phyloP scores from a whole-genome alignment of 1,140 invertebrate genomes.

The Drosophila quadrilineata region DNA sequence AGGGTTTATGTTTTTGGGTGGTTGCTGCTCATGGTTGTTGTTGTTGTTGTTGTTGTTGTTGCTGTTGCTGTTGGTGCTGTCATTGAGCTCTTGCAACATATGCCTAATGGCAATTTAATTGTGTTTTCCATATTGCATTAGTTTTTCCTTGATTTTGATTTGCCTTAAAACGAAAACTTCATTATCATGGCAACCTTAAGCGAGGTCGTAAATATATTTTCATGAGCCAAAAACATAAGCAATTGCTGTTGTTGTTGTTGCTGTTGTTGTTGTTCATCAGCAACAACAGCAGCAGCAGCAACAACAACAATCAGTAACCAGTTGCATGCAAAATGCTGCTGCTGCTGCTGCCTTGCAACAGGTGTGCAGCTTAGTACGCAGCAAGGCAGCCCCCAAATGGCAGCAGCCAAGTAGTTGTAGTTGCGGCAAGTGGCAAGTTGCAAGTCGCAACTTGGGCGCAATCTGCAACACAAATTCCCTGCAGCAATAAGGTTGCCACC shows the following conservation, averaged over 20 bases:
- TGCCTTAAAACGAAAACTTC: not conserved
- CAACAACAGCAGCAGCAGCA: constrained; percentile 9
- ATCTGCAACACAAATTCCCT: constrained; percentile 69
- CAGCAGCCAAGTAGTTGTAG: not conserved
- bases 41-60: not conserved
- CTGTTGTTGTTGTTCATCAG: not conserved
- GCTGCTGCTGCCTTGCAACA: too few relatives aligned
- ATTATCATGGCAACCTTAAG: constrained; percentile 28
- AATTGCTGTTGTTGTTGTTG: not conserved
- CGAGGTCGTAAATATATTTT: constrained; percentile 41
- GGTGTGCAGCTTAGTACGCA: constrained; percentile 52
- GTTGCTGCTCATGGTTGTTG: constrained; percentile 4
- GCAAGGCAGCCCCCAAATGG: constrained; percentile 15
- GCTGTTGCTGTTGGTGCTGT: not conserved
- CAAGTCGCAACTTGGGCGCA: constrained; percentile 48
- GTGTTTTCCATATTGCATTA: constrained; percentile 44
- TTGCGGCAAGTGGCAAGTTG: not conserved
- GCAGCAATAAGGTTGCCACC: constrained; percentile 48
- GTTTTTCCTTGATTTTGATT: constrained; percentile 36
- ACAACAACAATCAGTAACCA: constrained; percentile 45
- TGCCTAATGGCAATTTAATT: constrained; percentile 64
- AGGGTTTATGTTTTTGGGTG: constrained; percentile 18
- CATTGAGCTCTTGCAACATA: constrained; percentile 34
- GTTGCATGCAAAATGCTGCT: constrained; percentile 77
- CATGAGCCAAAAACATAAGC: constrained; percentile 46